A percentile compares a stretch with the other conserved stretches of the same genome.
phyloP scores from a whole-genome alignment of 1,140 invertebrate genomes.

The Bombus affinis region DNA sequence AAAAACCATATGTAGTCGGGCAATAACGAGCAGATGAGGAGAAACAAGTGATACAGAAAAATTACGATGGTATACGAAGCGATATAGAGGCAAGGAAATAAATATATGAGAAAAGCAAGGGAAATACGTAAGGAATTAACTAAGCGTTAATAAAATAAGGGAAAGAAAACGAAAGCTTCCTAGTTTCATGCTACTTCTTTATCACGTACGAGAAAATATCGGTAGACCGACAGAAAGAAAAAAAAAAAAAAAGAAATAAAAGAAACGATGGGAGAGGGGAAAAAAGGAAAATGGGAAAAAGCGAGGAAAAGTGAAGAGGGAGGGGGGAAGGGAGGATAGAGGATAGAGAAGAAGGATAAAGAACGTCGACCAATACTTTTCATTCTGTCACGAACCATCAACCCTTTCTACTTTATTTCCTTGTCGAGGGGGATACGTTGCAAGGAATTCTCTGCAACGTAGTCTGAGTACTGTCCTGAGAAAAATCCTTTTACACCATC shows the following conservation, averaged over 20 bases:
- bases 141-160: conserved; percentile 34
- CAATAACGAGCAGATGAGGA: conserved; percentile 21
- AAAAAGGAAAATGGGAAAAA: conserved; percentile 65
- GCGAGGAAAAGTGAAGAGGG: conserved; percentile 34
- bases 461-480: conserved; percentile 48
- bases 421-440: conserved; percentile 48
- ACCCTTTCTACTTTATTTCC: conserved; percentile 36
- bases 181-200: conserved; percentile 26
- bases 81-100: background rate
- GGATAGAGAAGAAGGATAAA: background rate
- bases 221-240: background rate
- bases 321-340: too few species aligned
- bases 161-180: conserved; percentile 50
- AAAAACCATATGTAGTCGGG: background rate
- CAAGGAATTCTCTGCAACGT: conserved; percentile 52
- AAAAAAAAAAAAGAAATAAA: background rate
- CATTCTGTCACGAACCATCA: conserved; percentile 44
- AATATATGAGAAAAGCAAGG: background rate
- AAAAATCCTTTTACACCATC: conserved; percentile 62
- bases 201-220: conserved; percentile 71
- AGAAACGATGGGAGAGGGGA: background rate
- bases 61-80: background rate
- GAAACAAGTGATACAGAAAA: background rate
- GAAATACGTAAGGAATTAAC: conserved; percentile 29
- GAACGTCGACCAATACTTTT: conserved; percentile 53